Evolutionary conservation across 2,113 vertebrate species (phyloP).

Genomic region (Paramormyrops kingsleyae): DNA sequence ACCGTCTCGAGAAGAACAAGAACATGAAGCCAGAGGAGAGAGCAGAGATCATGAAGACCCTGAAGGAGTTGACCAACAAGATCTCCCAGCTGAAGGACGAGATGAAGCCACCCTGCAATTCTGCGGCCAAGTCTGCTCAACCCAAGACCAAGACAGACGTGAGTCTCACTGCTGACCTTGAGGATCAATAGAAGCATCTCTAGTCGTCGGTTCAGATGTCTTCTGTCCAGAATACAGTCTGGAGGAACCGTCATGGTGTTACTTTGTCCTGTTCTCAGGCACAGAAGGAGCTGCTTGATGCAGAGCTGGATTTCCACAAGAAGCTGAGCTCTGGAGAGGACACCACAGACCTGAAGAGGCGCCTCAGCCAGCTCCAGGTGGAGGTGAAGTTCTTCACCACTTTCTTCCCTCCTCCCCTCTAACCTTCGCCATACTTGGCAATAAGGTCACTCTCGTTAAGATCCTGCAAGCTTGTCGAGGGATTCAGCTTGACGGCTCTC

Average conservation of each 20-base stretch:
- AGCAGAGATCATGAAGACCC: constrained; percentile 92
- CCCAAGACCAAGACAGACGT: constrained; percentile 92
- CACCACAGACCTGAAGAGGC: constrained; percentile 90
- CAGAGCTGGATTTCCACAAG: constrained; percentile 91
- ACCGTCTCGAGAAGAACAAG: constrained; percentile 90
- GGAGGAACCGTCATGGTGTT: background rate
- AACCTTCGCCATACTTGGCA: background rate
- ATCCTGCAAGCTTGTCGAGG: background rate
- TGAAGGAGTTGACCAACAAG: constrained; percentile 89
- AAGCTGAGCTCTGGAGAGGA: constrained; percentile 90
- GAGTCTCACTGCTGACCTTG: constrained; percentile 27
- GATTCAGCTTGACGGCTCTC: background rate
- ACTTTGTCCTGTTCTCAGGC: constrained; percentile 55
- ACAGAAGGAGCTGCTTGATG: constrained; percentile 90
- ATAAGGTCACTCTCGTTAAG: background rate
- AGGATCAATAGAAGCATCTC: background rate
- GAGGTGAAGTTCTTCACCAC: constrained; percentile 64
- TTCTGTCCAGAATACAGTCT: background rate
- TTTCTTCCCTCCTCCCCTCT: background rate
- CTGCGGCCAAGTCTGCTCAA: constrained; percentile 62
- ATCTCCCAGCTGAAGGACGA: constrained; percentile 93
- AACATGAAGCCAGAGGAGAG: constrained; percentile 90
- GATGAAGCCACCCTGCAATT: constrained; percentile 62
- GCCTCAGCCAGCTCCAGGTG: constrained; percentile 83
- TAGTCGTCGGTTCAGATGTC: background rate